Evolutionary conservation across 2,888 invertebrate species (phyloP), one percentile per base, ranked within the genome.

Genomic region (Omphaloscelis lunosa): DNA sequence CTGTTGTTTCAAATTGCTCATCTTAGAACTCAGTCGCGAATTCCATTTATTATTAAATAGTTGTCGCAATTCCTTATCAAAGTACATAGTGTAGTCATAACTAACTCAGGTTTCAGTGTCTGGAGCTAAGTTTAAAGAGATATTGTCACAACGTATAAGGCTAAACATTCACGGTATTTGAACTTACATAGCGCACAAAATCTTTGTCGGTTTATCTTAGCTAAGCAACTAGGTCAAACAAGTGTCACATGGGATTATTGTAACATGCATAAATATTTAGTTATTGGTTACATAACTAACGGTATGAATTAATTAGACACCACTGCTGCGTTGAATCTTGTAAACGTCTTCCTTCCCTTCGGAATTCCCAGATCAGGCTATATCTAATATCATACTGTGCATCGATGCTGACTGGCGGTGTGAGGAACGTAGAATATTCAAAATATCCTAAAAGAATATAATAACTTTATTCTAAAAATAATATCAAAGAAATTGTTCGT

Each of bases 141-240:
- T 83, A 80, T 84, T 80, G 63, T 76, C 81, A 84, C 48, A 68
- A 23, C 12, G n/a, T 58, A 34, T 61, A 61, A 72, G 41, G 41
- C 51, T 62, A n/a, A 48, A 59, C n/a, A 80, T 71, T 56, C 48
- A 39, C 34, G 29, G 39, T 61, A 79, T 74, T 66, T 69, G 65
- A 79, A 61, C 62, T 73, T 53, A 67, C 29, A 67, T 29, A n/a
- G 23, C 62, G 51, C 23, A 68, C 29, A 53, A 9, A 79, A 69
- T 61, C 70, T 77, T 77, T 56, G 63, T 65, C n/a, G 3, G 53
- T 7, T 34, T 67, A 45, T 82, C 65, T 29, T 61, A 63, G 56
- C 53, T 59, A n/a, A 51, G n/a, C n/a, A 79, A 81, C 73, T 73
- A 74, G 79, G 72, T 80, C 78, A 83, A 67, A 83, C 66, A 77